Evolutionary conservation across 2,113 vertebrate genomes (phyloP).

Genomic region (Cacatua alba): DNA sequence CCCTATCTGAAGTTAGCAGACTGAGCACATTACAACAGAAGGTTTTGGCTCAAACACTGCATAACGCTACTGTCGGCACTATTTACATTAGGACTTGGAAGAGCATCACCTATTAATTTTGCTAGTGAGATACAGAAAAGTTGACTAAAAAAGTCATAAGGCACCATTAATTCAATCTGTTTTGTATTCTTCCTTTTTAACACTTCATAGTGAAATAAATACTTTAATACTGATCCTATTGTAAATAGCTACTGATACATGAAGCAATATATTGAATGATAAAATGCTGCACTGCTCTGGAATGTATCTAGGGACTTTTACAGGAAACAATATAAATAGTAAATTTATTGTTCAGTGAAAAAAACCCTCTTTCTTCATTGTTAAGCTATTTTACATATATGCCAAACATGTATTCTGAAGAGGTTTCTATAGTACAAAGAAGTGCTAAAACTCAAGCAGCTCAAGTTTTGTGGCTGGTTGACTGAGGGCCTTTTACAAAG

Average conservation of each 20-base stretch:
- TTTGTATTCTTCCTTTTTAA: constrained; percentile 58
- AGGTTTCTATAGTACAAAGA: constrained; percentile 39
- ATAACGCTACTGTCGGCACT: neutral
- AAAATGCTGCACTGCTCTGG: constrained; percentile 70
- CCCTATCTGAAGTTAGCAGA: neutral
- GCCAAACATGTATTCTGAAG: constrained; percentile 30
- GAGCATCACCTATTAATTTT: neutral
- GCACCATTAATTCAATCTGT: constrained; percentile 71
- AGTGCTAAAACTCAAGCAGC: constrained; percentile 18
- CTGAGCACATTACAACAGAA: neutral
- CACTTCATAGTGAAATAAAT: constrained; percentile 78
- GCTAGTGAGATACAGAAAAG: constrained; percentile 57
- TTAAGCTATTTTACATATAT: constrained; percentile 28
- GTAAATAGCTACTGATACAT: constrained; percentile 68
- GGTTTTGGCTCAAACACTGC: neutral
- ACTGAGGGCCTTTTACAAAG: neutral
- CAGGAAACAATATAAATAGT: constrained; percentile 13
- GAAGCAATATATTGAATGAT: constrained; percentile 71
- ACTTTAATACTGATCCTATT: constrained; percentile 69
- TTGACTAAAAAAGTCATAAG: constrained; percentile 69
- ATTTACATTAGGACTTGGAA: constrained; percentile 26
- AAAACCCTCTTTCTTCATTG: constrained; percentile 36
- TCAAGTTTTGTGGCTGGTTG: neutral
- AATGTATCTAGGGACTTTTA: constrained; percentile 50
- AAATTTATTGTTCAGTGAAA: neutral